Conservation (phyloP, 2,113 vertebrate species). For the Lates calcarifer region DNA sequence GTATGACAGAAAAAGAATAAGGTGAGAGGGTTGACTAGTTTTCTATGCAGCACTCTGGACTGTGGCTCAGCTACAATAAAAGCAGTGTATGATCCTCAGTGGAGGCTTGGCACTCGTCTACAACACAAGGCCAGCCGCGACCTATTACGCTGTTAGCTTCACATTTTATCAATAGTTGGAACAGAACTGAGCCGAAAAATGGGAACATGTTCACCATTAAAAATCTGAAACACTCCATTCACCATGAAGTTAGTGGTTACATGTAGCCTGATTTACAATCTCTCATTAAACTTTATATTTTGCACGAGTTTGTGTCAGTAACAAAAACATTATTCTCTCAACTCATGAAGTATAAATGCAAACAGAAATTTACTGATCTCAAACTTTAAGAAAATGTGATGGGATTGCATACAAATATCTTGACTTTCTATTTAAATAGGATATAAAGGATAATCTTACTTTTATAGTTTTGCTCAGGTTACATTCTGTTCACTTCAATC, state of each 20-base stretch:
- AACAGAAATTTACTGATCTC: not conserved
- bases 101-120: slow-evolving; percentile 54
- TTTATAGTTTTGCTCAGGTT: not conserved
- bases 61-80: slow-evolving; percentile 44
- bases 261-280: slow-evolving; percentile 44
- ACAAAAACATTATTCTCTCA: slow-evolving; percentile 37
- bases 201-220: slow-evolving; percentile 59
- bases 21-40: slow-evolving; percentile 52
- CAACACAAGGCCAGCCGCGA: slow-evolving; percentile 28
- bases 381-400: not conserved
- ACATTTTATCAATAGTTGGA: slow-evolving; percentile 71
- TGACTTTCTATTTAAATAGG: not conserved
- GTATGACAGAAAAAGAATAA: slow-evolving; percentile 54
- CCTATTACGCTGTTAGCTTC: slow-evolving; percentile 49
- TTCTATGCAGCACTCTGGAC: slow-evolving; percentile 24
- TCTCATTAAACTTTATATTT: slow-evolving; percentile 54
- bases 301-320: slow-evolving; percentile 16
- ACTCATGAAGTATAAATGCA: not conserved
- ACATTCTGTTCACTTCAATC: not conserved
- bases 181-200: slow-evolving; percentile 36
- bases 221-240: slow-evolving; percentile 60
- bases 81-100: slow-evolving; percentile 18
- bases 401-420: not conserved
- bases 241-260: slow-evolving; percentile 33
- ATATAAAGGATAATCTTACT: slow-evolving; percentile 1